Conservation (phyloP, 2,888 invertebrate species). For the Noctua janthina region DNA sequence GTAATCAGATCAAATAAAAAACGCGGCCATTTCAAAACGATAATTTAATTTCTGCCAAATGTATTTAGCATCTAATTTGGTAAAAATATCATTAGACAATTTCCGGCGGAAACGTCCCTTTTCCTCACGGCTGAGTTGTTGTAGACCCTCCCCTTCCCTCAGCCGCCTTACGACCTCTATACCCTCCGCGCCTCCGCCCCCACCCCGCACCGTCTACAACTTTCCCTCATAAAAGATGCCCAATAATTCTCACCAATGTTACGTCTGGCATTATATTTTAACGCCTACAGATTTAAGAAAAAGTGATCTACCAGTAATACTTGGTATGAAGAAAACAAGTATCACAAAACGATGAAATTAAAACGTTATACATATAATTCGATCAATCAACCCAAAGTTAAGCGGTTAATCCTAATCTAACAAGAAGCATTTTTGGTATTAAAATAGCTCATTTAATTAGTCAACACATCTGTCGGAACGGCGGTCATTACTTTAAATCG, state of each 20-base stretch:
- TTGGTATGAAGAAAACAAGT: not conserved
- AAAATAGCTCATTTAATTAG: constrained; percentile 44
- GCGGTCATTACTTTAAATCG: constrained; percentile 49
- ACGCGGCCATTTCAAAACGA: constrained; percentile 17
- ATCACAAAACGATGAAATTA: not conserved
- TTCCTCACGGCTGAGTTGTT: constrained; percentile 42
- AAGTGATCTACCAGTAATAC: not conserved
- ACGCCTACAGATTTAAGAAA: constrained; percentile 18
- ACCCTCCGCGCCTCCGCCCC: not conserved
- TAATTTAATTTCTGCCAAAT: constrained; percentile 23
- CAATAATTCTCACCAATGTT: constrained; percentile 45
- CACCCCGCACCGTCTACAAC: constrained; percentile 45
- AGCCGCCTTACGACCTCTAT: not conserved
- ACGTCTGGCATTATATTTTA: constrained; percentile 33
- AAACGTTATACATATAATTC: not conserved
- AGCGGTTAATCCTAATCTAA: constrained; percentile 20
- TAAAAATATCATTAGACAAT: constrained; percentile 55
- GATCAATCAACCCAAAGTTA: constrained; percentile 2
- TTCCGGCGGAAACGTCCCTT: constrained; percentile 56
- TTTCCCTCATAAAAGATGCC: constrained; percentile 37
- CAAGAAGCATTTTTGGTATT: constrained; percentile 11
- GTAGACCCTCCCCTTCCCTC: constrained; percentile 12
- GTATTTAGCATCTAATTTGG: constrained; percentile 44
- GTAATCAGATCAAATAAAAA: not conserved
- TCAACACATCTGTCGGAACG: constrained; percentile 27